Evolutionary conservation across 2,797 vertebrate species (phyloP).

Genomic region (Urocyon cinereoargenteus): DNA sequence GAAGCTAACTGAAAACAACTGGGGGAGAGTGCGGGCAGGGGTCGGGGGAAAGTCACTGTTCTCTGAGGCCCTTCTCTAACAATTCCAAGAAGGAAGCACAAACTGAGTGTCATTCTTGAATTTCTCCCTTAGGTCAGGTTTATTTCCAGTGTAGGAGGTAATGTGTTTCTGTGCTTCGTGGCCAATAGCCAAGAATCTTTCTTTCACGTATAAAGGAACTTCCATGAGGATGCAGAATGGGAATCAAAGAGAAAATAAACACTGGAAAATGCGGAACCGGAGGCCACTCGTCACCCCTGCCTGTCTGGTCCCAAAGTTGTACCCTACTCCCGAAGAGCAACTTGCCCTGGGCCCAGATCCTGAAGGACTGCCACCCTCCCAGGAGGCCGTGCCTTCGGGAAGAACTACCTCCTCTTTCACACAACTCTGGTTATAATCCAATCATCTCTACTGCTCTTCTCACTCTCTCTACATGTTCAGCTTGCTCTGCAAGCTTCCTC

Average conservation of each 20-base stretch:
- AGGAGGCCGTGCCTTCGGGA: not conserved
- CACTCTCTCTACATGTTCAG: not conserved
- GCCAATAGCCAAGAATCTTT: constrained; percentile 53
- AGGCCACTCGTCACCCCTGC: fast-evolving
- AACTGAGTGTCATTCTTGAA: not conserved
- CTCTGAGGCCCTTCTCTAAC: not conserved
- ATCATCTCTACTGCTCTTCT: not conserved
- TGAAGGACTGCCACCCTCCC: not conserved
- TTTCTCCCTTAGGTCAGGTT: not conserved
- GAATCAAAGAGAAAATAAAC: not conserved
- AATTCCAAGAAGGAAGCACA: not conserved
- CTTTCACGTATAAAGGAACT: constrained; percentile 10
- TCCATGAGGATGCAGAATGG: not conserved
- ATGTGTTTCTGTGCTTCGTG: not conserved
- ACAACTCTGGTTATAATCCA: not conserved
- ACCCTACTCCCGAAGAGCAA: not conserved
- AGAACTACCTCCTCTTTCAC: not conserved
- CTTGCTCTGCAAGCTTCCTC: not conserved
- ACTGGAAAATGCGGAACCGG: not conserved
- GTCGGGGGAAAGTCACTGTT: not conserved
- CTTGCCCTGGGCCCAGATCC: not conserved
- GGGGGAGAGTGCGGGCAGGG: not conserved
- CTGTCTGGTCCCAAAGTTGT: not conserved
- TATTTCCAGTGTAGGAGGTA: not conserved
- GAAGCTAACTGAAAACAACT: constrained; percentile 1